These are phyloP conservation scores for Atopsyche davidsoni DNA, from an alignment of 1,140 invertebrate genomes.

Conservation along the genomic window DNA sequence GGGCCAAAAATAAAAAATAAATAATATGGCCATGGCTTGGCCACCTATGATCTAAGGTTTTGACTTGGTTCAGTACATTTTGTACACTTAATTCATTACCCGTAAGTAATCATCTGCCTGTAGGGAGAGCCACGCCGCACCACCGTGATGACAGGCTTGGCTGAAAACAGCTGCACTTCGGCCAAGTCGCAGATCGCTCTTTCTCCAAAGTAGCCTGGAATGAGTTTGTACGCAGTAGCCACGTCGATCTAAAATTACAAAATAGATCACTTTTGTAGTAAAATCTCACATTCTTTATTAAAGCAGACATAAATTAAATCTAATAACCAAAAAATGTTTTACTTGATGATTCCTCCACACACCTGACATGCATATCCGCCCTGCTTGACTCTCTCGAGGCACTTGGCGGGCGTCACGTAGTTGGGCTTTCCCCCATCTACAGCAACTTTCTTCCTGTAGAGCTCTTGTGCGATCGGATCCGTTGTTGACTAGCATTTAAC, in stretches of 20 bases:
- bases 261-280: no score
- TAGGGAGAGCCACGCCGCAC: slow-evolving; percentile 48
- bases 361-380: slow-evolving; percentile 26
- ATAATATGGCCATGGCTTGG: no score
- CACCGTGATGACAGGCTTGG: slow-evolving; percentile 37
- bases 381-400: slow-evolving; percentile 38
- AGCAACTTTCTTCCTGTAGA: slow-evolving; percentile 36
- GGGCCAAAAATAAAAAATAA: no score
- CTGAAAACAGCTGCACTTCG: slow-evolving; percentile 45
- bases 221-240: slow-evolving; percentile 50
- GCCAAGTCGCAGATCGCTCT: slow-evolving; percentile 49
- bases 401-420: slow-evolving; percentile 34
- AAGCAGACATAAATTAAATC: no score
- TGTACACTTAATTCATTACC: no score
- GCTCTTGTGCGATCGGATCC: slow-evolving; percentile 31
- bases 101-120: slow-evolving; percentile 48
- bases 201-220: slow-evolving; percentile 45
- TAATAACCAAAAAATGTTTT: slow-evolving; percentile 5
- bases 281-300: no score
- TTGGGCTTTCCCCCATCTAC: slow-evolving; percentile 9
- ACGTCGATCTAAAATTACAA: slow-evolving; percentile 44
- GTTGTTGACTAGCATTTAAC: slow-evolving; percentile 37
- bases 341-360: no score
- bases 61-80: no score
- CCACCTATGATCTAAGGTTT: no score